These are phyloP conservation scores for Tyrannus savana DNA, from an alignment of 2,113 vertebrate species.

Conservation along the genomic window DNA sequence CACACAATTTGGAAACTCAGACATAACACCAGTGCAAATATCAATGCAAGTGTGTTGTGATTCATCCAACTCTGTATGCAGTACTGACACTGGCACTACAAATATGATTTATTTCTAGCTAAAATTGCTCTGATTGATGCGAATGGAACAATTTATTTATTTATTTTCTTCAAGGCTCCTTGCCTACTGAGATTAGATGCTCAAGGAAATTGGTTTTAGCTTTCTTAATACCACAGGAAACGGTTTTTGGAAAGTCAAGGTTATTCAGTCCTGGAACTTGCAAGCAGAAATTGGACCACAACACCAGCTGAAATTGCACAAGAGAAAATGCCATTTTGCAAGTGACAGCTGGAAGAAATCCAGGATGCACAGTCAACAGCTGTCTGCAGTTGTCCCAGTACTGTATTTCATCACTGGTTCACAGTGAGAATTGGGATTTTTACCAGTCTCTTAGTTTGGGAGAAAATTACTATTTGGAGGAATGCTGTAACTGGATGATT, in stretches of 20 bases:
- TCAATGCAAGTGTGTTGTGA: not conserved
- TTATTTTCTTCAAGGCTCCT: not conserved
- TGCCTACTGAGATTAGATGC: not conserved
- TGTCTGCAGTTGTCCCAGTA: constrained; percentile 5
- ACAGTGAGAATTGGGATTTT: not conserved
- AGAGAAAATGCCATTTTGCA: not conserved
- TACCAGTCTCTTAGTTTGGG: not conserved
- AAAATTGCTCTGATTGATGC: not conserved
- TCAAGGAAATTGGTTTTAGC: not conserved
- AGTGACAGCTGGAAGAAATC: constrained; percentile 17
- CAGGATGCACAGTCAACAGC: not conserved
- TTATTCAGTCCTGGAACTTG: not conserved
- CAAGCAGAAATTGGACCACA: not conserved
- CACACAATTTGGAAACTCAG: not conserved
- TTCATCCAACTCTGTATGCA: not conserved
- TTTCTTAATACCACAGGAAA: not conserved
- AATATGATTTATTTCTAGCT: not conserved
- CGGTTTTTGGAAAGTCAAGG: not conserved
- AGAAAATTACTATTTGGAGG: not conserved
- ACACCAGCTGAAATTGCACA: not conserved
- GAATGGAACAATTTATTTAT: not conserved
- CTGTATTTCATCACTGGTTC: not conserved
- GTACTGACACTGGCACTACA: not conserved
- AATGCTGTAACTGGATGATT: not conserved
- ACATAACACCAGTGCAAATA: not conserved